phyloP scores from a whole-genome alignment of 2,888 invertebrate species.

The Pyrgus malvae region DNA sequence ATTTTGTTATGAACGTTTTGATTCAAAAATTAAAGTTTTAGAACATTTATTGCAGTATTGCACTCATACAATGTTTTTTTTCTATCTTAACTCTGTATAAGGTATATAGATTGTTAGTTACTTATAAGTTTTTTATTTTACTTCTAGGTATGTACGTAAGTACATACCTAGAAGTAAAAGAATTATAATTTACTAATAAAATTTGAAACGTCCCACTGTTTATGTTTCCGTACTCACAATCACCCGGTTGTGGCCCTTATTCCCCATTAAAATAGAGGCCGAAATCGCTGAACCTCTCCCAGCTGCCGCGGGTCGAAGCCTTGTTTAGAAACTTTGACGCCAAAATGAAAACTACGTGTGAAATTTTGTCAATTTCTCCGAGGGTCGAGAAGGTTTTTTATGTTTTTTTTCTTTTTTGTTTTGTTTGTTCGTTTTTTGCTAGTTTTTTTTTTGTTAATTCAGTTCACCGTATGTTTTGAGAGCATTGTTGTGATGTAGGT shows the following conservation, averaged over 20 bases:
- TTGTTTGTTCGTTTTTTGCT: conserved; percentile 9
- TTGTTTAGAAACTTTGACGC: conserved; percentile 70
- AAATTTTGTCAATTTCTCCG: conserved; percentile 70
- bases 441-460: background rate
- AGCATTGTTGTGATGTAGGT: conserved; percentile 16
- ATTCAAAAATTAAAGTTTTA: too few relatives aligned
- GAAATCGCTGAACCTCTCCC: conserved; percentile 76
- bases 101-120: background rate
- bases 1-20: too few relatives aligned
- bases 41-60: too few relatives aligned
- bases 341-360: conserved; percentile 65
- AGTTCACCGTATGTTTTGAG: background rate
- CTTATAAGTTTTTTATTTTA: too few relatives aligned
- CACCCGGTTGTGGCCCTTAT: conserved; percentile 52
- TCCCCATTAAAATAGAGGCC: conserved; percentile 58
- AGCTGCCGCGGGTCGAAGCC: conserved; percentile 72
- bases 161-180: too few relatives aligned
- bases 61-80: too few relatives aligned
- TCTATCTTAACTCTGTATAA: too few relatives aligned
- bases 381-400: conserved; percentile 67
- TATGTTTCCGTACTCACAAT: conserved; percentile 12
- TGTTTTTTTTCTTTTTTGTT: conserved; percentile 33
- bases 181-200: background rate
- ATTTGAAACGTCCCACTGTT: conserved; percentile 13
- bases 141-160: too few relatives aligned